Percentiles rank a stretch among this genome's conserved stretches.
These are phyloP conservation scores for Amphiprion ocellaris DNA, from an alignment of 2,113 vertebrate genomes.

Conservation along the genomic window DNA sequence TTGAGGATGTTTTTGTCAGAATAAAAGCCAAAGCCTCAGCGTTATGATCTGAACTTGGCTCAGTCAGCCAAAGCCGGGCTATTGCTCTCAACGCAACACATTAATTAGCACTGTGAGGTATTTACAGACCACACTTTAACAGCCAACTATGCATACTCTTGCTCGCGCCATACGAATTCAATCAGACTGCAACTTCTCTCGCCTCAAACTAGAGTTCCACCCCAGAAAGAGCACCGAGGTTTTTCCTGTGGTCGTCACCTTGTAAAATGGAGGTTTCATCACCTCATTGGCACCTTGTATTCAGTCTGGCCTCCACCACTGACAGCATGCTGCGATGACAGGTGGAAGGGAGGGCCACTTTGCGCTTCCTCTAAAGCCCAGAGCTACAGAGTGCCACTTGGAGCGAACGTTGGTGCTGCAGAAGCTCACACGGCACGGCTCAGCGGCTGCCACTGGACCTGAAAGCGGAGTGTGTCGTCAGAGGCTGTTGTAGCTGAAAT, in stretches of 20 bases:
- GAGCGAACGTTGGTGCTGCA: constrained; percentile 6
- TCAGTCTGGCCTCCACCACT: constrained; percentile 42
- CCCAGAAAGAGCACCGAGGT: not conserved
- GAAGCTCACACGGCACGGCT: constrained; percentile 16
- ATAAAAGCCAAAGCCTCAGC: constrained; percentile 2
- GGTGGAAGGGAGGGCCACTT: constrained; percentile 66
- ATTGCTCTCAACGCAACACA: constrained; percentile 9
- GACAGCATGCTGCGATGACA: constrained; percentile 72
- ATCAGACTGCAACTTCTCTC: constrained; percentile 11
- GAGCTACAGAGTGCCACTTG: constrained; percentile 66
- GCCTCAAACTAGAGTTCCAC: not conserved
- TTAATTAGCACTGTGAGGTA: constrained; percentile 28
- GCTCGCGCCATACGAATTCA: constrained; percentile 22
- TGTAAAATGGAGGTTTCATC: constrained; percentile 39
- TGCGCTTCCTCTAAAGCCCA: constrained; percentile 49
- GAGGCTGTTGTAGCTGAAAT: not conserved
- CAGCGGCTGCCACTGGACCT: not conserved
- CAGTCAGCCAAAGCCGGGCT: not conserved
- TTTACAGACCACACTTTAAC: constrained; percentile 35
- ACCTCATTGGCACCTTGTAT: constrained; percentile 59
- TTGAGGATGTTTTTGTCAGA: not conserved
- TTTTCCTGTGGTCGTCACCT: constrained; percentile 14
- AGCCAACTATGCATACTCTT: constrained; percentile 1
- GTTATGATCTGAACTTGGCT: not conserved
- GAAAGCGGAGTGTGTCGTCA: not conserved